phyloP scores from a whole-genome alignment of 1,140 invertebrate species.

The Caerostris darwini region DNA sequence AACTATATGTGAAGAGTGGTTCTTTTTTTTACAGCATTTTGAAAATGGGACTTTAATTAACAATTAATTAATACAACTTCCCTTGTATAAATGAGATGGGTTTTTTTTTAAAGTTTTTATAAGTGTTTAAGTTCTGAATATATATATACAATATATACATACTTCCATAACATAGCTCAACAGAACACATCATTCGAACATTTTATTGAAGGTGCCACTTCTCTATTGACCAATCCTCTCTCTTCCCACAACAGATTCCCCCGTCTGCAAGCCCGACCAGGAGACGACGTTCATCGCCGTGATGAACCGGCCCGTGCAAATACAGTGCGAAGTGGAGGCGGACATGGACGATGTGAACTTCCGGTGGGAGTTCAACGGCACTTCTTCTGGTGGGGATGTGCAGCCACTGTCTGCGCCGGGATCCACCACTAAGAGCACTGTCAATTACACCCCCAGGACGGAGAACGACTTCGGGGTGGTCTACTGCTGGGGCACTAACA shows the following conservation, averaged over 20 bases:
- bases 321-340: conserved; percentile 80
- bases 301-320: conserved; percentile 79
- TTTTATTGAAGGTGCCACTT: neutral
- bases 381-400: conserved; percentile 56
- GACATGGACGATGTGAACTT: conserved; percentile 79
- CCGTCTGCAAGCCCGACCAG: conserved; percentile 79
- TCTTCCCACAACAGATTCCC: conserved; percentile 77
- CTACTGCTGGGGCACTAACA: conserved; percentile 92
- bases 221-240: neutral
- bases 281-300: conserved; percentile 77
- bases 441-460: conserved; percentile 85
- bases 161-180: no score
- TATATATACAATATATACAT: no score
- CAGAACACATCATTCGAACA: no score
- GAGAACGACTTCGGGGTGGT: conserved; percentile 89
- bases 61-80: no score
- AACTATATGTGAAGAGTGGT: no score
- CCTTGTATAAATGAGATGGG: no score
- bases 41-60: no score
- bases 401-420: conserved; percentile 83
- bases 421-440: conserved; percentile 83
- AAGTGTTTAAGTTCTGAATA: no score
- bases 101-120: no score
- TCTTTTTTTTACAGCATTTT: no score
- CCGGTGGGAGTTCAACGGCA: conserved; percentile 79